Percentiles rank a stretch among this genome's conserved stretches.
Conservation (phyloP, 2,113 vertebrate species). For the Lampris incognitus region DNA sequence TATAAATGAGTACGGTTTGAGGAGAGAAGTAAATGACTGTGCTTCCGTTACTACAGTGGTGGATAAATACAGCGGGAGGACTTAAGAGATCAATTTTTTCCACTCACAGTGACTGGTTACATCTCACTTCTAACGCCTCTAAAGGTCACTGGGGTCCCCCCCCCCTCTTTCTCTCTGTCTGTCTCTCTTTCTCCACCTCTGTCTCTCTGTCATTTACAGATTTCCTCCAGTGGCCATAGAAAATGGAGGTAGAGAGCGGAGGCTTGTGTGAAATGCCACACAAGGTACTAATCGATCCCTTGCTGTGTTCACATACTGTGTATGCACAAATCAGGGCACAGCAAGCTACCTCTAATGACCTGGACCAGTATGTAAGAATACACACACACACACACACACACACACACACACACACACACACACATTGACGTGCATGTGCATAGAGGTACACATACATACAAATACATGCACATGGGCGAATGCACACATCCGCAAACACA, state of each 20-base stretch:
- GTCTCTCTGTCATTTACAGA: conserved; percentile 25
- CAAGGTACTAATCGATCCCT: conserved; percentile 76
- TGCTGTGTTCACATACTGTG: conserved; percentile 79
- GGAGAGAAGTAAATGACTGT: too few relatives aligned
- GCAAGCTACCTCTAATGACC: conserved; percentile 79
- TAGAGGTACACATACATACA: background rate
- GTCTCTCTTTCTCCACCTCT: conserved; percentile 6
- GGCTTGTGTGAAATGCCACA: conserved; percentile 76
- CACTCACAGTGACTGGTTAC: conserved; percentile 5
- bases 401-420: conserved; percentile 1
- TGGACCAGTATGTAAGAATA: conserved; percentile 30
- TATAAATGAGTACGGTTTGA: too few relatives aligned
- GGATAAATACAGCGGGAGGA: too few relatives aligned
- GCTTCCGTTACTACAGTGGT: too few relatives aligned
- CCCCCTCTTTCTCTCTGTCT: conserved; percentile 3
- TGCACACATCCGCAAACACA: background rate
- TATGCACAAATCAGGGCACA: conserved; percentile 80
- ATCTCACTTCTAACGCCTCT: conserved; percentile 24
- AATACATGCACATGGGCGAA: background rate
- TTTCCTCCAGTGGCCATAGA: conserved; percentile 52
- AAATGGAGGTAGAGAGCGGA: conserved; percentile 64
- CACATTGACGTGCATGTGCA: background rate
- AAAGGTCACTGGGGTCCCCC: conserved; percentile 54
- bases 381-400: conserved; percentile 28
- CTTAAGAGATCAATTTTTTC: too few relatives aligned